phyloP scores from a whole-genome alignment of 2,888 invertebrate genomes.

The Ophion slaviceki region DNA sequence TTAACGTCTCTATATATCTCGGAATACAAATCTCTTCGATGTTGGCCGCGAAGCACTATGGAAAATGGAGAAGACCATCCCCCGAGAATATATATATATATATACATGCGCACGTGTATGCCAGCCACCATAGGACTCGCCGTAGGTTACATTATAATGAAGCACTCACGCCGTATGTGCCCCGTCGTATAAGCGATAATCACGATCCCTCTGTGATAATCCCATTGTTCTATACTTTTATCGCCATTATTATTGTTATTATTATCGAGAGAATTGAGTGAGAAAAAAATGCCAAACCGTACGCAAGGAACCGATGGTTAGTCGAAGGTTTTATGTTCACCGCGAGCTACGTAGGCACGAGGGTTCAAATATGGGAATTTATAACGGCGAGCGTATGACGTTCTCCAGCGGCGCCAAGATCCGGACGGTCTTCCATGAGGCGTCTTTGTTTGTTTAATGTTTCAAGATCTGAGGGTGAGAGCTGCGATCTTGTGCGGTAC shows the following conservation, averaged over 20 bases:
- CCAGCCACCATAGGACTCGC: slow-evolving; percentile 50
- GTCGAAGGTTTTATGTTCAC: background rate
- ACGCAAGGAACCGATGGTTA: slow-evolving; percentile 31
- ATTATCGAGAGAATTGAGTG: slow-evolving; percentile 19
- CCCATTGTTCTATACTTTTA: slow-evolving; percentile 31
- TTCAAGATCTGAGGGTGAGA: slow-evolving; percentile 49
- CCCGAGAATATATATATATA: slow-evolving; percentile 13
- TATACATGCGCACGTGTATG: slow-evolving; percentile 8
- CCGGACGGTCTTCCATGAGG: background rate
- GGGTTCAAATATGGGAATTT: slow-evolving; percentile 17
- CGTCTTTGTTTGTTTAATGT: slow-evolving; percentile 43
- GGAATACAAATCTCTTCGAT: slow-evolving; percentile 48
- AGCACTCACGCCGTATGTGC: slow-evolving; percentile 28
- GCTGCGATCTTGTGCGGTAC: slow-evolving; percentile 22
- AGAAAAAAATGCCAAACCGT: slow-evolving; percentile 16
- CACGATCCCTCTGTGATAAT: slow-evolving; percentile 34
- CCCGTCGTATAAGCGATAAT: slow-evolving; percentile 49
- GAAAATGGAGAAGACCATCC: slow-evolving; percentile 45
- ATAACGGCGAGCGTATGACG: background rate
- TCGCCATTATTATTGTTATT: slow-evolving; percentile 48
- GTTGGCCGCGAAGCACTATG: slow-evolving; percentile 22
- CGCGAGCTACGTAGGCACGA: background rate
- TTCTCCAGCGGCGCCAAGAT: slow-evolving; percentile 10
- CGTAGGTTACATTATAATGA: slow-evolving; percentile 62
- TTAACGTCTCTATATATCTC: slow-evolving; percentile 55